Conservation (phyloP, 2,888 invertebrate species). For the Brachypalpus laphriformis region DNA sequence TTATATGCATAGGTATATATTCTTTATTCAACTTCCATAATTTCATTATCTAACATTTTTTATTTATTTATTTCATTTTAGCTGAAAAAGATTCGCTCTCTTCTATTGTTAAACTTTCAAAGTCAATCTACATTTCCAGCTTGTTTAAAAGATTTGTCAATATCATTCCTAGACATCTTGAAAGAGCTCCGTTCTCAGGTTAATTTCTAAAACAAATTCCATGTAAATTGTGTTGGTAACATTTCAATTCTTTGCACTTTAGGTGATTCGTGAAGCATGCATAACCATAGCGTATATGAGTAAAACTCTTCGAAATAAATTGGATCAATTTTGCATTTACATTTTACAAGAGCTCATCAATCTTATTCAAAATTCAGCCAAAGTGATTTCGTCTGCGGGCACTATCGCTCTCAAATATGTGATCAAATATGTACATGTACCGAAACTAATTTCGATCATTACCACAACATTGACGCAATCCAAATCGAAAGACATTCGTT, state of each 20-base stretch:
- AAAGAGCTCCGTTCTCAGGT: constrained; percentile 95
- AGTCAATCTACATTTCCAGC: constrained; percentile 87
- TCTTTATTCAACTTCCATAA: too few species aligned
- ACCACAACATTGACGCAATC: constrained; percentile 89
- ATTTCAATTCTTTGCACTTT: background rate
- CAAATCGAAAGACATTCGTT: constrained; percentile 96
- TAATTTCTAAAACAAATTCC: background rate
- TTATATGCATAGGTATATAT: too few species aligned
- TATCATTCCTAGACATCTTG: constrained; percentile 91
- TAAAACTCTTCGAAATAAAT: constrained; percentile 91
- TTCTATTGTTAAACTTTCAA: constrained; percentile 91
- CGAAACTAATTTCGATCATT: constrained; percentile 91
- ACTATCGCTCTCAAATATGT: constrained; percentile 94
- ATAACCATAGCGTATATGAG: constrained; percentile 96
- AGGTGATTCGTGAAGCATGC: constrained; percentile 94
- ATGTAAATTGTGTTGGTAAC: background rate
- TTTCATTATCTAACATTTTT: background rate
- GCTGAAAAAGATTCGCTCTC: constrained; percentile 93
- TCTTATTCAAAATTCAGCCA: constrained; percentile 97
- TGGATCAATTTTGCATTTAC: constrained; percentile 93
- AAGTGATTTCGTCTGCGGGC: constrained; percentile 96
- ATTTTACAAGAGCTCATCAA: constrained; percentile 93
- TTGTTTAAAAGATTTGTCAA: constrained; percentile 90
- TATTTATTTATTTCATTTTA: constrained; percentile 83
- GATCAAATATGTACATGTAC: constrained; percentile 91